These are phyloP conservation scores for Pseudobourletiella spinata DNA, from an alignment of 1,140 invertebrate species.

Conservation along the genomic window DNA sequence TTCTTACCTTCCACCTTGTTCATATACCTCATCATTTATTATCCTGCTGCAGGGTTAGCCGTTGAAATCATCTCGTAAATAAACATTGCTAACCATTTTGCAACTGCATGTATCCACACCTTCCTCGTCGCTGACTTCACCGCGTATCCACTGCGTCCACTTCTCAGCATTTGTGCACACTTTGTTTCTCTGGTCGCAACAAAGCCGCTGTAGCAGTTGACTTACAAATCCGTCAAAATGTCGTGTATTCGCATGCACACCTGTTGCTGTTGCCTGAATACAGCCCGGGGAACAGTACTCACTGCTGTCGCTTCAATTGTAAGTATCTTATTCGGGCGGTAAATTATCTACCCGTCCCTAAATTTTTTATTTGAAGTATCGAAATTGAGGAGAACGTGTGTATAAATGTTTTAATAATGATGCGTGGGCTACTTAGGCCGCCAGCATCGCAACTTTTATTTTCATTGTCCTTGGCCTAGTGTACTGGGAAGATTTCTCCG, in stretches of 20 bases:
- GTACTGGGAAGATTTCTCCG: conserved; percentile 30
- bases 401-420: neutral
- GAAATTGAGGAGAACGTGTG: neutral
- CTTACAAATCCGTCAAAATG: no score
- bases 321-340: neutral
- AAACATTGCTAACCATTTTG: no score
- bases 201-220: no score
- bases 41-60: no score
- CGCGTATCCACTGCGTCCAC: no score
- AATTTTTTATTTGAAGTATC: neutral
- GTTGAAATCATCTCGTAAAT: no score
- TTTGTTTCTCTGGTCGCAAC: no score
- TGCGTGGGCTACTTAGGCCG: conserved; percentile 13
- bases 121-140: no score
- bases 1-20: no score
- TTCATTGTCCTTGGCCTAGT: conserved; percentile 31
- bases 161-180: no score
- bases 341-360: neutral
- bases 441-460: conserved; percentile 14
- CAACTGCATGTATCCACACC: no score
- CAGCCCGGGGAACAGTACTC: conserved; percentile 25
- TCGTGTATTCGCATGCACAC: conserved; percentile 24
- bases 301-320: conserved; percentile 29
- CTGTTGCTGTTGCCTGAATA: conserved; percentile 34
- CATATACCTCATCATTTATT: no score